Evolutionary conservation across 1,140 invertebrate species (phyloP).

Genomic region (Popillia japonica): DNA sequence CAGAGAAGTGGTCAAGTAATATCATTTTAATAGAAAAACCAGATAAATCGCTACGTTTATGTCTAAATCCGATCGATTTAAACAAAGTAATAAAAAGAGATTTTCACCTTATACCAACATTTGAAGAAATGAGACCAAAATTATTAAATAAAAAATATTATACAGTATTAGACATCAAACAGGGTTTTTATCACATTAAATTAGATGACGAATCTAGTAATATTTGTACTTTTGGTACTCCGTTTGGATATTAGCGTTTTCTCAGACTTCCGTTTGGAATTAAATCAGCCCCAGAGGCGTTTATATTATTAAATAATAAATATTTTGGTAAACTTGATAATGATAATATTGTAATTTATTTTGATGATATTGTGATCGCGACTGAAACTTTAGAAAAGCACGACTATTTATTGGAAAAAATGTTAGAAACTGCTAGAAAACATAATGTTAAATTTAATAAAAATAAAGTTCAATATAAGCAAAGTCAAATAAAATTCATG

Average conservation of each 20-base stretch:
- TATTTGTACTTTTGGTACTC: constrained; percentile 28
- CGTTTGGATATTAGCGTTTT: constrained; percentile 35
- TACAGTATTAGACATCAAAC: constrained; percentile 46
- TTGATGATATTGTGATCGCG: constrained; percentile 53
- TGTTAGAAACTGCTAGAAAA: neutral
- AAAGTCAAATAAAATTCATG: no score
- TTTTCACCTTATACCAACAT: neutral
- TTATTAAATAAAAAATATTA: constrained; percentile 43
- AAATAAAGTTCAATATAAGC: constrained; percentile 52
- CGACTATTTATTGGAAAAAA: constrained; percentile 48
- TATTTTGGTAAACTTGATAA: constrained; percentile 44
- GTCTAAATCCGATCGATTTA: neutral
- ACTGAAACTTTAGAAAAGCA: no score
- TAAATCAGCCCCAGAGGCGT: constrained; percentile 35
- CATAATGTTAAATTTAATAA: neutral
- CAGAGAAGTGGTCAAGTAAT: no score
- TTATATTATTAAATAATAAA: constrained; percentile 36
- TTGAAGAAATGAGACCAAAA: neutral
- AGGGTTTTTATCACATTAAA: constrained; percentile 36
- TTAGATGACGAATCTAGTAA: constrained; percentile 9
- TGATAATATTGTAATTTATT: constrained; percentile 47
- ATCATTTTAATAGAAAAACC: neutral
- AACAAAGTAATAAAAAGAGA: constrained; percentile 9
- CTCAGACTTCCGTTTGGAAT: constrained; percentile 44
- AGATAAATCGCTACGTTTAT: neutral